Conservation (phyloP, 2,888 invertebrate species). For the Agrotis exclamationis region DNA sequence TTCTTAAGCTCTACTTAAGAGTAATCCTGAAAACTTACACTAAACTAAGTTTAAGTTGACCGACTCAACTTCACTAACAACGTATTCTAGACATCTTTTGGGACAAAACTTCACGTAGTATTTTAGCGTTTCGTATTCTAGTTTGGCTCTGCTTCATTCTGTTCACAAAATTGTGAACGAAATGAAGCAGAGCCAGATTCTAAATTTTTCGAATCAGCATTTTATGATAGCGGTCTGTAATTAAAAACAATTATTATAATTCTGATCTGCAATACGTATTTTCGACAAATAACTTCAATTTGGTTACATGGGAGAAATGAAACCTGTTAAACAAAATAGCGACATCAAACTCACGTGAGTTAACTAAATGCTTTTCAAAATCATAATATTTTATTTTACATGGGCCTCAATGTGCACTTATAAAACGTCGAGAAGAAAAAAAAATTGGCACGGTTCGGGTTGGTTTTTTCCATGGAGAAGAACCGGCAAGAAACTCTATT, state of each 20-base stretch:
- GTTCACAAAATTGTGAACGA: constrained; percentile 14
- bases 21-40: constrained; percentile 30
- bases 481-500: too few relatives aligned
- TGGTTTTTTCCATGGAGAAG: too few relatives aligned
- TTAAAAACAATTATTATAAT: neutral
- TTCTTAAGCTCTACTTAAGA: constrained; percentile 10
- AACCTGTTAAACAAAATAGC: neutral
- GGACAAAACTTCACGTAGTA: constrained; percentile 18
- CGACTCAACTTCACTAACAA: constrained; percentile 40
- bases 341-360: neutral
- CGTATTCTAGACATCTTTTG: constrained; percentile 34
- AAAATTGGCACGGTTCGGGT: too few relatives aligned
- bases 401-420: too few relatives aligned
- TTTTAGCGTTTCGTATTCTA: constrained; percentile 29
- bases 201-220: constrained; percentile 1
- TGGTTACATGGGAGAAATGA: neutral
- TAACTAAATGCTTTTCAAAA: neutral
- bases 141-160: constrained; percentile 31
- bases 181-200: too few relatives aligned
- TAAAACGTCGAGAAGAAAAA: too few relatives aligned
- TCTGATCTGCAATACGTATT: neutral
- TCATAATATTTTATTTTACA: too few relatives aligned
- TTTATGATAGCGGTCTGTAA: constrained; percentile 1
- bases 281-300: neutral
- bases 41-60: constrained; percentile 40